Base-by-base conservation (phyloP, 1,140 invertebrate species). In the Scaptomyza hsui region DNA sequence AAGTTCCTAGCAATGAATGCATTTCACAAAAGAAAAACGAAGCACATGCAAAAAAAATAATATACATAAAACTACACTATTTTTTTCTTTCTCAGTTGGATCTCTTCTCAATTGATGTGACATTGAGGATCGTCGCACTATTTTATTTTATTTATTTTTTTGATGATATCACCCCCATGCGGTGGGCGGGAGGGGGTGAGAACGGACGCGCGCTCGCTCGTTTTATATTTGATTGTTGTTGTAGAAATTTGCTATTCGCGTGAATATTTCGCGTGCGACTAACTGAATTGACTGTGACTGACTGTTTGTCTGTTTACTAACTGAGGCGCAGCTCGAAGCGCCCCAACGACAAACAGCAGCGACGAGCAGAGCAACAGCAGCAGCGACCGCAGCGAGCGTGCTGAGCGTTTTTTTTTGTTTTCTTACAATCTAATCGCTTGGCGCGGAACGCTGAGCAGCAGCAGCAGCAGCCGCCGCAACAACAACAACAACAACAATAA, bases 361-460 rank as follows among this genome's bases (percentile, higher is more conserved):
- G 24, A 26, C n/a, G n/a, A n/a, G 44, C 53, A 9, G 13, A 29
- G 56, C 19, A 13, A n/a, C 6, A 7, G 26, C 29, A 26, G n/a
- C n/a, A n/a, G n/a, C n/a, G n/a, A n/a, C 49, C n/a, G 42, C 18
- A 44, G 42, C 42, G n/a, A 19, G 49, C 35, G 15, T 21, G 49
- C 35, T 53, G 51, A 32, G 48, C 26, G 37, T 53, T 53, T 37
- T 59, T 32, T 32, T 32, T 1, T 35, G 9, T 35, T 61, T 47
- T 80, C 72, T 81, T 76, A 79, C 80, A 83, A 83, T 83, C 80
- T 85, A 83, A 83, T 83, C 79, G 79, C 71, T 53, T 51, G 42
- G 48, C 47, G 45, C 55, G 45, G 68, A 60, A 61, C 56, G 78
- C 55, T 64, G 63, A 67, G 60, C 60, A 69, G 45, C 49, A 72